Base-by-base conservation (phyloP, 2,888 invertebrate species). In the Latrodectus elegans region DNA sequence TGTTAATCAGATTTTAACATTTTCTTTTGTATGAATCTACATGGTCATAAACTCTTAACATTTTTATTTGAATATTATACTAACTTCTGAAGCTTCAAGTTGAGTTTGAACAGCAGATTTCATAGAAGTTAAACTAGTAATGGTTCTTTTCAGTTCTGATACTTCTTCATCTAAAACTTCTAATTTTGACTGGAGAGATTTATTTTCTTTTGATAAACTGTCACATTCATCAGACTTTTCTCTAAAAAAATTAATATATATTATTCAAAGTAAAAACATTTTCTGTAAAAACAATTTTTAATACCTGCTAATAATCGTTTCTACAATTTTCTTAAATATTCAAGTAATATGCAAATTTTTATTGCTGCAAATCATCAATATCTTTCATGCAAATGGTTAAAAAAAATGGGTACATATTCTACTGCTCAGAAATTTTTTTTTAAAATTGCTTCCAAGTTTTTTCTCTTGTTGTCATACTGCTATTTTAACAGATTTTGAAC, bases 61-160 rank as follows among this genome's bases (percentile, higher is more conserved):
- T 38, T 38, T 38, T 6, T 6, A 38, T 6, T 38, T 22, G 11
- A 49, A 72, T n/a, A 72, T 64, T 26, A 11, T 64, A 49, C 75
- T 77, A 74, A 88, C 88, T 73, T 88, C 71, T 49, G 76, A 52
- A 11, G 84, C 81, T 55, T 77, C 77, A 14, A 88, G 38, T 72
- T 88, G 67, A 70, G 88, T 60, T 71, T 84, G 80, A 8, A 88
- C 14, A 6, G 53, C 70, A 53, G 78, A 80, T 22, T 88, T 83
- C 10, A 74, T 52, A 68, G 70, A 81, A 9, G 82, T 85, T 14
- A 88, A 38, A 12, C 75, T 74, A 1, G 77, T 75, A 49, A 88
- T 78, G 22, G 55, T 85, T 17, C 49, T 70, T 65, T 72, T 81
- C 52, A 88, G 75, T 22, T 53, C 74, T 22, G 51, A 3, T n/a